Percentiles rank a stretch among this genome's conserved stretches.
Evolutionary conservation across 2,113 vertebrate species (phyloP).

Genomic region (Corythoichthys haematopterus): DNA sequence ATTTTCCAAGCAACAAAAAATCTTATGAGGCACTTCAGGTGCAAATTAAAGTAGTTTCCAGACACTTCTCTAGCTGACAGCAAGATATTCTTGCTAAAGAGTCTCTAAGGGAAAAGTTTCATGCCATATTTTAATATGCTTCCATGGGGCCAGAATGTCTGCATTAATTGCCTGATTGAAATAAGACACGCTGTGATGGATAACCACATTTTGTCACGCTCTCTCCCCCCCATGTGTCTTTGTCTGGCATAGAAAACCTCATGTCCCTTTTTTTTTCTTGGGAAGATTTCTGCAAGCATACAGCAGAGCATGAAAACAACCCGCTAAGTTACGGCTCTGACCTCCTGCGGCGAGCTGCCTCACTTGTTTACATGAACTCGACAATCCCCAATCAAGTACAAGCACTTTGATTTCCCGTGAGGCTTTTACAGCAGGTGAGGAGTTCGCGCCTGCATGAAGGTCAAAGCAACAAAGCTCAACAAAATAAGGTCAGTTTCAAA

Average conservation of each 20-base stretch:
- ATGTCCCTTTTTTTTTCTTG: too few species aligned
- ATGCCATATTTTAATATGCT: slow-evolving; percentile 23
- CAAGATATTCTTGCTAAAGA: slow-evolving; percentile 9
- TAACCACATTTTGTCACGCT: slow-evolving; percentile 4
- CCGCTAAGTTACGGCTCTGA: slow-evolving; percentile 31
- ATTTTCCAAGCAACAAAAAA: slow-evolving; percentile 31
- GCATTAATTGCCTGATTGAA: slow-evolving; percentile 22
- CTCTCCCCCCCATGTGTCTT: neutral
- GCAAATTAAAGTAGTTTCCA: slow-evolving; percentile 34
- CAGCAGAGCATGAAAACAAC: slow-evolving; percentile 6
- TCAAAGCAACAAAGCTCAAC: slow-evolving; percentile 37
- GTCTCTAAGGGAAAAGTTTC: slow-evolving; percentile 24
- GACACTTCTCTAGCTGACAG: slow-evolving; percentile 25
- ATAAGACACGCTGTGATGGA: slow-evolving; percentile 21
- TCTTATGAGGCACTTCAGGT: slow-evolving; percentile 29
- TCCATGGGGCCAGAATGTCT: slow-evolving; percentile 18
- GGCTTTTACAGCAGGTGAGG: slow-evolving; percentile 25
- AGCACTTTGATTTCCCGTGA: slow-evolving; percentile 42
- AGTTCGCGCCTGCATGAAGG: slow-evolving; percentile 30
- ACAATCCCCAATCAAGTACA: slow-evolving; percentile 31
- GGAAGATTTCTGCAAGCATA: slow-evolving; percentile 15
- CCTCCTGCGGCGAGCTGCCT: slow-evolving; percentile 25
- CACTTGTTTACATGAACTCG: slow-evolving; percentile 25
- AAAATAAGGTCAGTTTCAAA: slow-evolving; percentile 36
- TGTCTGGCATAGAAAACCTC: neutral